Percentiles rank a stretch among this genome's conserved stretches.
Evolutionary conservation across 2,888 invertebrate species (phyloP).

Genomic region (Dasypolia templi): DNA sequence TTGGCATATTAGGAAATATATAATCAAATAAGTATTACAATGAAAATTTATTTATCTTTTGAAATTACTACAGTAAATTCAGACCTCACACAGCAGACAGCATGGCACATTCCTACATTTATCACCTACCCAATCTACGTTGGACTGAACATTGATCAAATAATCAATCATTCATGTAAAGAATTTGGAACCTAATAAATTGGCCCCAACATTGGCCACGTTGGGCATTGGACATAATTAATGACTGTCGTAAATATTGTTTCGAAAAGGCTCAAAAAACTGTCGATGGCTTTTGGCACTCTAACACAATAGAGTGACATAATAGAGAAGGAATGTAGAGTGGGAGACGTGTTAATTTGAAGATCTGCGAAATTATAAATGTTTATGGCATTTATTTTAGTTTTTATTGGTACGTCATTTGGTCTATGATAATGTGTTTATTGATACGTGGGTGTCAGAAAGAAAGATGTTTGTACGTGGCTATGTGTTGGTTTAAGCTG

Average conservation of each 20-base stretch:
- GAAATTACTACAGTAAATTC: not conserved
- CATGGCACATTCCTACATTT: conserved; percentile 62
- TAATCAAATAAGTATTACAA: not conserved
- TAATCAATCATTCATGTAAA: conserved; percentile 52
- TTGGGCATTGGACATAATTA: conserved; percentile 70
- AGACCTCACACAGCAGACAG: conserved; percentile 74
- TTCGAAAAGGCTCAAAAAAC: conserved; percentile 70
- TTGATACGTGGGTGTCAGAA: conserved; percentile 39
- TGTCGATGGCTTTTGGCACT: conserved; percentile 70
- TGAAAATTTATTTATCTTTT: not conserved
- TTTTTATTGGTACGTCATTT: conserved; percentile 44
- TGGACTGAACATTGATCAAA: conserved; percentile 53
- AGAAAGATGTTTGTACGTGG: not conserved
- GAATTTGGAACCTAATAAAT: conserved; percentile 55
- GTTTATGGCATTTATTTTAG: conserved; percentile 46
- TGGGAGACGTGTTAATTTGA: conserved; percentile 77
- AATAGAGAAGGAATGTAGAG: conserved; percentile 61
- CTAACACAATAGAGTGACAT: conserved; percentile 56
- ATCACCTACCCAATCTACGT: conserved; percentile 49
- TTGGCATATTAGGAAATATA: not conserved
- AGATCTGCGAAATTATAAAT: conserved; percentile 57
- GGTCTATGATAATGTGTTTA: conserved; percentile 25
- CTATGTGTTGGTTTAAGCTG: not conserved
- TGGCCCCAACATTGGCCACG: conserved; percentile 63
- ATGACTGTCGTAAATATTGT: conserved; percentile 78